Evolutionary conservation across 2,888 invertebrate species (phyloP).

Genomic region (Eristalinus aeneus): DNA sequence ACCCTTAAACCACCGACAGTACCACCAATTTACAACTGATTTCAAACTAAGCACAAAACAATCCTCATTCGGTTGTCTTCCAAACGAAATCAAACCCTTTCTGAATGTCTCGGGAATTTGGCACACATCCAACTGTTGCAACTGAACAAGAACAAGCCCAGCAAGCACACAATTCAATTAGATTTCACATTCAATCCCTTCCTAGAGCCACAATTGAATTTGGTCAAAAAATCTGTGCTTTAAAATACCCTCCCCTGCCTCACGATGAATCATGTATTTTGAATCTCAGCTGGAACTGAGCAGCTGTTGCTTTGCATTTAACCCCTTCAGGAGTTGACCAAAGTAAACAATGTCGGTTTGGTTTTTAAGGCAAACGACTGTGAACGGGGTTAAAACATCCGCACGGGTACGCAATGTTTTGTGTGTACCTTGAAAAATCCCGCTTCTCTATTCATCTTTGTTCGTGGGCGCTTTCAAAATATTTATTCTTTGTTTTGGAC

Average conservation of each 20-base stretch:
- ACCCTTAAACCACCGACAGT: not conserved
- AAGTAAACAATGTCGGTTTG: not conserved
- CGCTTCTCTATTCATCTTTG: not conserved
- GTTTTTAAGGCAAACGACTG: not conserved
- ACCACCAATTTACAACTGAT: not conserved
- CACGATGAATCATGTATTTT: not conserved
- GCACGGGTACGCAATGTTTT: too few species aligned
- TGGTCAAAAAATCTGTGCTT: not conserved
- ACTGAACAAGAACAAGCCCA: too few species aligned
- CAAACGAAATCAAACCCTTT: not conserved
- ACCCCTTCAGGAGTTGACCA: not conserved
- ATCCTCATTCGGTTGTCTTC: not conserved
- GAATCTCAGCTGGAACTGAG: not conserved
- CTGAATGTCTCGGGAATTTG: too few species aligned
- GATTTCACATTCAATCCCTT: not conserved
- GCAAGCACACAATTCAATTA: not conserved
- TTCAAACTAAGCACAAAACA: not conserved
- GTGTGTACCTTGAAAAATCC: not conserved
- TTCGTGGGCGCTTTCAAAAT: not conserved
- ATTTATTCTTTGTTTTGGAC: not conserved
- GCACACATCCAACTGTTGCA: too few species aligned
- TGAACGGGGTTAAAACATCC: not conserved
- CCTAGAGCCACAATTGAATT: not conserved
- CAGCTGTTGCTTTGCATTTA: not conserved
- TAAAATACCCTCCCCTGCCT: not conserved